These are phyloP conservation scores for Cynaeus angustus DNA, from an alignment of 2,888 invertebrate species.

Conservation along the genomic window DNA sequence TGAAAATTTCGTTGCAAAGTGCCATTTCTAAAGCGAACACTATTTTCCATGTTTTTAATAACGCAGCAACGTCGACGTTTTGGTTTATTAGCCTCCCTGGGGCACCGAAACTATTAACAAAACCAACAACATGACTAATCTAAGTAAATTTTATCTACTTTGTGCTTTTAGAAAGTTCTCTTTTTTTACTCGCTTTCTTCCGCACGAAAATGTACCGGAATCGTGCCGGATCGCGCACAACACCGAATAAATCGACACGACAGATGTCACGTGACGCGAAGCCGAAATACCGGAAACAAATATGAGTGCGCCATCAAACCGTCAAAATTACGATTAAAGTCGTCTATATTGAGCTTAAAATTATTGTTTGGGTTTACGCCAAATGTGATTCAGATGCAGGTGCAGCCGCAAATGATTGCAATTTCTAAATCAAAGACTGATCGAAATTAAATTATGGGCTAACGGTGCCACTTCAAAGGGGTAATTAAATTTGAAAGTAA, in stretches of 20 bases:
- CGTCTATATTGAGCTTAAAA: neutral
- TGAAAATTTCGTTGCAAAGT: neutral
- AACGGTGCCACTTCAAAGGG: conserved; percentile 4
- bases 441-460: conserved; percentile 7
- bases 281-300: neutral
- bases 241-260: conserved; percentile 1
- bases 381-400: conserved; percentile 26
- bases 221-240: conserved; percentile 1
- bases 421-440: neutral
- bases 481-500: conserved; percentile 10
- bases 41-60: no score
- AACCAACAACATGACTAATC: neutral
- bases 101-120: neutral
- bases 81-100: neutral
- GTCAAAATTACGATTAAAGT: conserved; percentile 14
- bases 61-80: neutral
- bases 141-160: neutral
- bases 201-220: conserved; percentile 2
- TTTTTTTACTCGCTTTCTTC: no score
- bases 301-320: conserved; percentile 1
- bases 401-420: conserved; percentile 1
- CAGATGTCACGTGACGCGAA: neutral
- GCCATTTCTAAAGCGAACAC: no score
- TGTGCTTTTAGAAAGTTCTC: neutral
- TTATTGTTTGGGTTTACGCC: conserved; percentile 13